phyloP scores from a whole-genome alignment of 2,888 invertebrate species.

The Plagodis pulveraria region DNA sequence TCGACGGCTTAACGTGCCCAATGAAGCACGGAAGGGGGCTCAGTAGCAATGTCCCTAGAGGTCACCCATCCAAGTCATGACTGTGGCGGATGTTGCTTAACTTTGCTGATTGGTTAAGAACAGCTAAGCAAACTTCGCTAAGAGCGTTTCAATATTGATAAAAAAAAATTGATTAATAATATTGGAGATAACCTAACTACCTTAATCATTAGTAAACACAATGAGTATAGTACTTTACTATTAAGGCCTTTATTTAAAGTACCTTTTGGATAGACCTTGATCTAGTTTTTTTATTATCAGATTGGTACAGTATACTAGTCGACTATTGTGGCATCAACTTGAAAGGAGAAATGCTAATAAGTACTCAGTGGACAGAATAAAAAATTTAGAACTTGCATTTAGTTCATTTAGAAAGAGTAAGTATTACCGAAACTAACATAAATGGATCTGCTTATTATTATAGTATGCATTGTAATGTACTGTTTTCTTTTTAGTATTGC shows the following conservation, averaged over 20 bases:
- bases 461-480: background rate
- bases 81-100: too few species aligned
- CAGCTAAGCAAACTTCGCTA: too few species aligned
- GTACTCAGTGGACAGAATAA: conserved; percentile 89
- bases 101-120: too few species aligned
- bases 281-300: conserved; percentile 72
- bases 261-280: background rate
- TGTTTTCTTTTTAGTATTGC: conserved; percentile 87
- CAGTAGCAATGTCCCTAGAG: too few species aligned
- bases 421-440: conserved; percentile 22
- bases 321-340: conserved; percentile 91
- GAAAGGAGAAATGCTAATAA: conserved; percentile 86
- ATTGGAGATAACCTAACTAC: too few species aligned
- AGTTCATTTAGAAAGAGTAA: conserved; percentile 95
- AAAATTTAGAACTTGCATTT: conserved; percentile 92
- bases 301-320: conserved; percentile 92
- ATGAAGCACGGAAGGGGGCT: too few species aligned
- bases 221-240: too few species aligned
- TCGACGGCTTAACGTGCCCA: too few species aligned
- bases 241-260: background rate
- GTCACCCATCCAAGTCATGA: too few species aligned
- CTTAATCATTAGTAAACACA: too few species aligned
- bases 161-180: too few species aligned
- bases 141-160: too few species aligned
- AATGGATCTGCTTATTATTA: background rate